These are phyloP conservation scores for Ctenochaetus hawaiiensis DNA, from an alignment of 2,797 vertebrate genomes.

Conservation along the genomic window DNA sequence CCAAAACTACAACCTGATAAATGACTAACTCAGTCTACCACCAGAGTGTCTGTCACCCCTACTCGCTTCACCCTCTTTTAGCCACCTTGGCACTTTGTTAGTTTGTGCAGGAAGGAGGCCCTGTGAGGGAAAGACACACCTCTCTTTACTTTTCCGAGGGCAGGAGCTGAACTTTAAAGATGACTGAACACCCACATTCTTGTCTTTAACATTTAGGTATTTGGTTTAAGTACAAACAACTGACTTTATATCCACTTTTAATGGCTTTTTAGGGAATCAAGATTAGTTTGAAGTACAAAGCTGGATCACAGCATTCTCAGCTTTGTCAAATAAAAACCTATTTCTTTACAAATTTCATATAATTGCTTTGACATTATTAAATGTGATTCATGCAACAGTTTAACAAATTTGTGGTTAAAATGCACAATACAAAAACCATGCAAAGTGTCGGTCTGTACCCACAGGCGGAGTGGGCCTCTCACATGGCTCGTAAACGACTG, in stretches of 20 bases:
- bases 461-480: neutral
- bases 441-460: neutral
- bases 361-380: neutral
- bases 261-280: neutral
- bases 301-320: neutral
- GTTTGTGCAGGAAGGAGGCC: constrained; percentile 62
- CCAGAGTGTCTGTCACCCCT: constrained; percentile 7
- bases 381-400: neutral
- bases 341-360: neutral
- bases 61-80: constrained; percentile 28
- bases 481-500: constrained; percentile 41
- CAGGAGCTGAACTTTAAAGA: constrained; percentile 29
- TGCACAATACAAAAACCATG: neutral
- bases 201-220: constrained; percentile 32
- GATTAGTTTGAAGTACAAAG: constrained; percentile 2
- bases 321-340: neutral
- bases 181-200: constrained; percentile 35
- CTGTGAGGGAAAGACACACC: constrained; percentile 34
- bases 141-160: constrained; percentile 61
- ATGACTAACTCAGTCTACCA: neutral
- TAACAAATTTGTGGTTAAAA: constrained; percentile 2
- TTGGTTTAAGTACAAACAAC: constrained; percentile 10
- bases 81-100: constrained; percentile 41
- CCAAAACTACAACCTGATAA: neutral
- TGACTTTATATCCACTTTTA: neutral